Conservation (phyloP, 2,113 vertebrate species). For the Scortum barcoo region DNA sequence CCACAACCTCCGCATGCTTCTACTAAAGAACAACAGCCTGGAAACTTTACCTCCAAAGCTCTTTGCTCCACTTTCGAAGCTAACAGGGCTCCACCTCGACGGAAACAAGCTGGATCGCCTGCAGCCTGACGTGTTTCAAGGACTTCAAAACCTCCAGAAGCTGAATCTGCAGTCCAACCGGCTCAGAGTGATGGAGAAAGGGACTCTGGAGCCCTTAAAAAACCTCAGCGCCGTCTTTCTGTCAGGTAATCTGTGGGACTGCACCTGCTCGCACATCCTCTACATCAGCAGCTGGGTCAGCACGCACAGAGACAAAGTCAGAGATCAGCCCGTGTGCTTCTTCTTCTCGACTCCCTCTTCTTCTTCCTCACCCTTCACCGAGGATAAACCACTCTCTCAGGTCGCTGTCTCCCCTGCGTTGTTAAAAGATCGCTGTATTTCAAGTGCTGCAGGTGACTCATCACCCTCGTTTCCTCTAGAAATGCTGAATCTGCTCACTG, state of each 20-base stretch:
- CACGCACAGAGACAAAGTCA: constrained; percentile 32
- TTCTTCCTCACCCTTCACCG: not conserved
- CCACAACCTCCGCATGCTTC: constrained; percentile 62
- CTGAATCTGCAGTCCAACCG: constrained; percentile 75
- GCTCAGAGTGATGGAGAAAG: constrained; percentile 49
- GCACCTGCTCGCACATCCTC: constrained; percentile 39
- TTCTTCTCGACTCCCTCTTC: not conserved
- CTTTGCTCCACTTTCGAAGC: constrained; percentile 46
- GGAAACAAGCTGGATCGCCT: constrained; percentile 68
- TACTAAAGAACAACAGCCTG: constrained; percentile 73
- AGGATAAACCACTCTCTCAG: not conserved
- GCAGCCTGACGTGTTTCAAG: constrained; percentile 53
- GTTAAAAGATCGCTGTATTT: constrained; percentile 14
- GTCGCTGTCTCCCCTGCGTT: not conserved
- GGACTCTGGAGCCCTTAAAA: constrained; percentile 59
- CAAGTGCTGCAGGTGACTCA: not conserved
- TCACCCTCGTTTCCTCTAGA: constrained; percentile 9
- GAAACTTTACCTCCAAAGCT: constrained; percentile 36
- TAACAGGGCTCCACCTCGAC: constrained; percentile 76
- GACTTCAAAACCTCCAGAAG: constrained; percentile 61
- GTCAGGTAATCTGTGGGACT: constrained; percentile 76
- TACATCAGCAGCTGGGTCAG: constrained; percentile 75
- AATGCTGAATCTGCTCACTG: constrained; percentile 3
- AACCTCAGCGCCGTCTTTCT: constrained; percentile 53
- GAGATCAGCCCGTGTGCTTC: constrained; percentile 53